Evolutionary conservation across 2,113 vertebrate species (phyloP).

Genomic region (Macquaria ambigua): DNA sequence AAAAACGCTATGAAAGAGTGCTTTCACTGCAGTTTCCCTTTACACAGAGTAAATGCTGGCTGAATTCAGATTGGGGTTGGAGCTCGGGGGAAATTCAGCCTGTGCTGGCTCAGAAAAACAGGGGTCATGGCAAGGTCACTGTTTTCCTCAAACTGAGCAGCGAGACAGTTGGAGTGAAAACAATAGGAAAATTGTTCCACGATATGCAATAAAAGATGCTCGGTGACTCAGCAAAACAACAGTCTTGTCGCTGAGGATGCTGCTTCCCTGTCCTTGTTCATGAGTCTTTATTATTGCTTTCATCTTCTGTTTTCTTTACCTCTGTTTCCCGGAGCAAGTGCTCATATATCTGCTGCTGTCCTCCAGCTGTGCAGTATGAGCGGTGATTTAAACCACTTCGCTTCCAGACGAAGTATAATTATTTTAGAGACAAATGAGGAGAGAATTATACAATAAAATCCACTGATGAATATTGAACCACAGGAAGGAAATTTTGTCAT

Average conservation of each 20-base stretch:
- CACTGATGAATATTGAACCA: conserved; percentile 7
- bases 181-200: background rate
- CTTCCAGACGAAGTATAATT: background rate
- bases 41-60: conserved; percentile 2
- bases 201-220: background rate
- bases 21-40: conserved; percentile 51
- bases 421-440: conserved; percentile 27
- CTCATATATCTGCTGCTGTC: conserved; percentile 10
- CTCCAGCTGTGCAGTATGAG: background rate
- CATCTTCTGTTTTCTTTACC: conserved; percentile 17
- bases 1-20: conserved; percentile 3
- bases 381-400: conserved; percentile 2
- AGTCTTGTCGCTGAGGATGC: background rate
- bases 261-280: background rate
- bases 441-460: conserved; percentile 16
- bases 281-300: conserved; percentile 21
- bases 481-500: background rate
- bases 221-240: conserved; percentile 10
- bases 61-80: conserved; percentile 45
- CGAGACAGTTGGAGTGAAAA: background rate
- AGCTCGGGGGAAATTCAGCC: conserved; percentile 51
- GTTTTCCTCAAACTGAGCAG: background rate
- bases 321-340: background rate
- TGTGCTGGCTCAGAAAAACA: conserved; percentile 34
- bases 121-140: conserved; percentile 32